A percentile compares a stretch with the other conserved stretches of the same genome.
These are phyloP conservation scores for Pachyrhynchus sulphureomaculatus DNA, from an alignment of 1,140 invertebrate species.

Conservation along the genomic window DNA sequence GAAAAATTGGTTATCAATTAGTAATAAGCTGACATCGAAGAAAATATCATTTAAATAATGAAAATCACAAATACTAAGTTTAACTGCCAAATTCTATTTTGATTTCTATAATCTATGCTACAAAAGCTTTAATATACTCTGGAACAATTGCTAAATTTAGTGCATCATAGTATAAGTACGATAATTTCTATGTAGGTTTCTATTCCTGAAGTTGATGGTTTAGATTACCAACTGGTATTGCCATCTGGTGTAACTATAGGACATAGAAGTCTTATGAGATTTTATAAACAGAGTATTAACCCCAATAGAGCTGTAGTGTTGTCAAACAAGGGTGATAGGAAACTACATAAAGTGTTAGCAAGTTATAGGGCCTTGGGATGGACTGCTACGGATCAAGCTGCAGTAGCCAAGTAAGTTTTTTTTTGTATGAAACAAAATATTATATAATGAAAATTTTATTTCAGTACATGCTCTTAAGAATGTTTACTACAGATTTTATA, in stretches of 20 bases:
- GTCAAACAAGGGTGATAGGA: slow-evolving; percentile 59
- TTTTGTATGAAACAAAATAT: too few species aligned
- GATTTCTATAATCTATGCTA: too few species aligned
- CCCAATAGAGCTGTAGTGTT: slow-evolving; percentile 58
- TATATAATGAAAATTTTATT: slow-evolving; percentile 27
- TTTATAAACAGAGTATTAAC: slow-evolving; percentile 77
- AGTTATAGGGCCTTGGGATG: slow-evolving; percentile 86
- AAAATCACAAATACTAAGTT: too few species aligned
- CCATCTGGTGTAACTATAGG: slow-evolving; percentile 88
- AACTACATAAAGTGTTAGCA: slow-evolving; percentile 69
- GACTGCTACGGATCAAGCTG: slow-evolving; percentile 69
- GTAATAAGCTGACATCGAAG: too few species aligned
- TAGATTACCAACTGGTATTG: slow-evolving; percentile 81
- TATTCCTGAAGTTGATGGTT: slow-evolving; percentile 66
- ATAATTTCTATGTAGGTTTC: slow-evolving; percentile 50
- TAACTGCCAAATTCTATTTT: too few species aligned
- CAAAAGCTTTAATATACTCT: too few species aligned
- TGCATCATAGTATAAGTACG: too few species aligned
- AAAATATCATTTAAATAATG: too few species aligned
- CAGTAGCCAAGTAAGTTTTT: slow-evolving; percentile 57
- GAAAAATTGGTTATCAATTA: too few species aligned
- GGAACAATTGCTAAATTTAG: too few species aligned
- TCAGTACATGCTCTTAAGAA: not conserved
- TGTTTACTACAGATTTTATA: not conserved
- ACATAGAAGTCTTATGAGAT: slow-evolving; percentile 83